A percentile compares a stretch with the other conserved stretches of the same genome.
Evolutionary conservation across 2,888 invertebrate genomes (phyloP).

Genomic region (Coelogynopora nodosa): DNA sequence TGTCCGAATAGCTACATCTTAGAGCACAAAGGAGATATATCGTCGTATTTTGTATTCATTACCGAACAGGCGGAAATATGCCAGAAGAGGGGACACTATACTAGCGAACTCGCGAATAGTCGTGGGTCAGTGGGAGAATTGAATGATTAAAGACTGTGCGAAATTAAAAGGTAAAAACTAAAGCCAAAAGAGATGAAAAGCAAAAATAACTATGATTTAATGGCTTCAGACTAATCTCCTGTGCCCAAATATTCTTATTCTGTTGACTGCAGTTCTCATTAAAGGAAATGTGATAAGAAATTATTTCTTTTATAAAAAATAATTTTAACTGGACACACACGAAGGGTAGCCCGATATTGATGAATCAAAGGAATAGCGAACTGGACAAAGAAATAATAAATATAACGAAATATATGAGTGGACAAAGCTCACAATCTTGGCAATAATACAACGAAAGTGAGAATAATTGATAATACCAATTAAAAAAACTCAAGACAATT

Average conservation of each 20-base stretch:
- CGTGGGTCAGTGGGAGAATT: background rate
- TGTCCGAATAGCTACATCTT: background rate
- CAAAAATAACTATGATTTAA: slow-evolving; percentile 23
- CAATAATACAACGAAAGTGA: background rate
- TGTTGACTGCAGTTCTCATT: background rate
- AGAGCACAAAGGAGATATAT: background rate
- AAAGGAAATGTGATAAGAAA: background rate
- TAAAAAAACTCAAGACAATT: background rate
- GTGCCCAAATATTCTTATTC: background rate
- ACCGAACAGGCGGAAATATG: background rate
- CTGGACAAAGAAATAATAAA: background rate
- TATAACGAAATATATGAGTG: background rate
- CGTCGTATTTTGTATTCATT: background rate
- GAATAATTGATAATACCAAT: background rate
- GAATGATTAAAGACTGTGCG: background rate
- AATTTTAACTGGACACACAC: background rate
- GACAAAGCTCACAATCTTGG: background rate
- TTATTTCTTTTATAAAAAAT: background rate
- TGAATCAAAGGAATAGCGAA: background rate
- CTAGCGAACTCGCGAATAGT: background rate
- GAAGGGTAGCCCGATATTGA: background rate
- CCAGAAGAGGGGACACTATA: background rate
- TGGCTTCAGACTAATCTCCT: slow-evolving; percentile 21
- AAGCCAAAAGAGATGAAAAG: background rate
- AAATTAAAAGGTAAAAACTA: background rate